Evolutionary conservation across 37 sponge, comb jelly and placozoan species (phyloP).

Genomic region (Beroe forskalii): DNA sequence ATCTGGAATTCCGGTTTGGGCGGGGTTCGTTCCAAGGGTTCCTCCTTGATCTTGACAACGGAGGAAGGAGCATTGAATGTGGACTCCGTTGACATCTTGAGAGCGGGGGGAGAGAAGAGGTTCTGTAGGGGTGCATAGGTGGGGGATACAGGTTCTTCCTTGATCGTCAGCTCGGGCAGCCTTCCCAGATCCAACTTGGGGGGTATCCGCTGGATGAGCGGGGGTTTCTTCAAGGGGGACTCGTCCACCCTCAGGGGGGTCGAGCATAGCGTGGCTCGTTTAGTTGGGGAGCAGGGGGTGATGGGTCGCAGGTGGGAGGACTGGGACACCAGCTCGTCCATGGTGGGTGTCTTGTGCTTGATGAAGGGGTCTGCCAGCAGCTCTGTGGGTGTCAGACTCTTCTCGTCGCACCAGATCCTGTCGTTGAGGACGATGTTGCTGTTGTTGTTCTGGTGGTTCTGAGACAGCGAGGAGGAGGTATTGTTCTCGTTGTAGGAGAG

Average conservation of each 20-base stretch:
- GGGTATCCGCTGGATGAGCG: not conserved
- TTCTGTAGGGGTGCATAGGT: not conserved
- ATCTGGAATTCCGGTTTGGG: conserved; percentile 2
- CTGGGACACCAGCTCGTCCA: not conserved
- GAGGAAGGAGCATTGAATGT: not conserved
- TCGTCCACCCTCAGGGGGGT: conserved; percentile 40
- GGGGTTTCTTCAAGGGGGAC: conserved; percentile 54
- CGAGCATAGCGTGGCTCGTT: not conserved
- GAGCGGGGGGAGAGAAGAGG: not conserved
- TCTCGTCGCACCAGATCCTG: conserved; percentile 46
- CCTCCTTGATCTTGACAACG: conserved; percentile 20
- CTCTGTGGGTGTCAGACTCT: conserved; percentile 2
- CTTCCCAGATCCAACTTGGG: conserved; percentile 15
- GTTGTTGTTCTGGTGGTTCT: not conserved
- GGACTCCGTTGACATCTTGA: conserved; percentile 29
- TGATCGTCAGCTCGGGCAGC: not conserved
- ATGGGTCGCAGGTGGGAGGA: conserved; percentile 13
- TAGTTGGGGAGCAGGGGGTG: conserved; percentile 37
- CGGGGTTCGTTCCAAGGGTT: not conserved
- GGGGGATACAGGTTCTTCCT: conserved; percentile 36
- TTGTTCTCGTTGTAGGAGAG: conserved; percentile 10
- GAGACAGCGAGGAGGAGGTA: not conserved
- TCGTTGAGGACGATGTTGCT: conserved; percentile 50
- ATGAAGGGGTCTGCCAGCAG: not conserved
- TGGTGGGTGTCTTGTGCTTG: conserved; percentile 23